These are phyloP conservation scores for Nannoperca australis DNA, from an alignment of 2,797 vertebrate species.

Conservation along the genomic window DNA sequence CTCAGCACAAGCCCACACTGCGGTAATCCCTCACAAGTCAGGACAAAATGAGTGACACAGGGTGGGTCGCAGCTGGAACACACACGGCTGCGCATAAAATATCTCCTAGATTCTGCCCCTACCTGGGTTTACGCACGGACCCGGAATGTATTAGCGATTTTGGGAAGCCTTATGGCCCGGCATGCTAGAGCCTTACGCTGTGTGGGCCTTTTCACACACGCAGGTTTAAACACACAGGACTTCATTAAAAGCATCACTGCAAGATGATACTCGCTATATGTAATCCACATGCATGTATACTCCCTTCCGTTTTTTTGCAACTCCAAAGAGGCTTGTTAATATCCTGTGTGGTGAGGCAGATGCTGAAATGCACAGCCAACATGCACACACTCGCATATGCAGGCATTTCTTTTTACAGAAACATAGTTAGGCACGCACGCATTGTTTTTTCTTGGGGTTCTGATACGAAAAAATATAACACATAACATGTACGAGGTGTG, in stretches of 20 bases:
- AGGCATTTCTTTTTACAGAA: neutral
- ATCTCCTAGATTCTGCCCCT: slow-evolving; percentile 68
- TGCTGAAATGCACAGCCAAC: slow-evolving; percentile 19
- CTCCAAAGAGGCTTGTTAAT: slow-evolving; percentile 76
- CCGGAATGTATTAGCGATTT: slow-evolving; percentile 58
- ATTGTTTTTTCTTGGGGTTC: slow-evolving; percentile 12
- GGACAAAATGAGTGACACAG: slow-evolving; percentile 80
- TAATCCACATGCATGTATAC: slow-evolving; percentile 67
- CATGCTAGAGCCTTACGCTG: slow-evolving; percentile 21
- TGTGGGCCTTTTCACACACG: slow-evolving; percentile 55
- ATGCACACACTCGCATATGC: neutral
- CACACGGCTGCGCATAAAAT: slow-evolving; percentile 60
- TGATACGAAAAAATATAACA: neutral
- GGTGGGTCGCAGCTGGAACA: slow-evolving; percentile 73
- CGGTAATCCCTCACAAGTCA: slow-evolving; percentile 82
- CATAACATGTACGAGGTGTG: neutral
- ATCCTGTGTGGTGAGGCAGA: slow-evolving; percentile 40
- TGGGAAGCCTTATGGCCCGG: slow-evolving; percentile 38
- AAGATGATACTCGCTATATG: slow-evolving; percentile 63
- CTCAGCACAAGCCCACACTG: slow-evolving; percentile 79
- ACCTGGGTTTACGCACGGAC: slow-evolving; percentile 57
- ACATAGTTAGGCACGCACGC: slow-evolving; percentile 1
- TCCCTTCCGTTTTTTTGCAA: slow-evolving; percentile 47
- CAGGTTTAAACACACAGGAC: slow-evolving; percentile 74
- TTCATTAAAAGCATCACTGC: slow-evolving; percentile 77